Percentiles rank a stretch among this genome's conserved stretches.
phyloP scores from a whole-genome alignment of 2,888 invertebrate species.

The Homarus gammarus region DNA sequence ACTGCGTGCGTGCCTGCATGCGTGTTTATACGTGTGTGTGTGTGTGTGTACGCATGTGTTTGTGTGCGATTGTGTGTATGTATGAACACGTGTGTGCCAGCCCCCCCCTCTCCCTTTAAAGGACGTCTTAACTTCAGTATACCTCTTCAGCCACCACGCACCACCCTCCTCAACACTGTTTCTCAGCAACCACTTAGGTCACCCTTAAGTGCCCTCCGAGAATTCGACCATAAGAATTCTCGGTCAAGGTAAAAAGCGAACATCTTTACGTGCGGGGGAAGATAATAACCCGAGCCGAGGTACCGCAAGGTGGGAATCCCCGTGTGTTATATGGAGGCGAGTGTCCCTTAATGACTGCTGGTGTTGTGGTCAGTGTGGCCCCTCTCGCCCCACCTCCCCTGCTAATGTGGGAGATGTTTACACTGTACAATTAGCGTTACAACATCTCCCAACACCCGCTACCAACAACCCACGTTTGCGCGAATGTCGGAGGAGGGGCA shows the following conservation, averaged over 20 bases:
- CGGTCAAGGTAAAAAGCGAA: slow-evolving; percentile 40
- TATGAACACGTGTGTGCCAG: no score
- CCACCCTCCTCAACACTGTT: background rate
- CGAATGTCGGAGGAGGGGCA: background rate
- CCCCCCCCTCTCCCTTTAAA: background rate
- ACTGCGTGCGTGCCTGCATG: no score
- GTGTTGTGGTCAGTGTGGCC: background rate
- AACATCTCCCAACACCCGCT: slow-evolving; percentile 6
- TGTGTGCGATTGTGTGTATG: background rate
- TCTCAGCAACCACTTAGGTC: slow-evolving; percentile 21
- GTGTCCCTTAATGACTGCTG: background rate
- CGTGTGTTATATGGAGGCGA: background rate
- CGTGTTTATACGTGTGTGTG: no score
- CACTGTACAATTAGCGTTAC: slow-evolving; percentile 46
- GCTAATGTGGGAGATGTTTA: slow-evolving; percentile 28
- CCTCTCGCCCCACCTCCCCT: background rate
- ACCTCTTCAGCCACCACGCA: background rate
- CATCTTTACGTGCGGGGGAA: background rate
- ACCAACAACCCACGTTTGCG: slow-evolving; percentile 9
- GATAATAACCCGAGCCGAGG: background rate
- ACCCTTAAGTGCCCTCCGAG: slow-evolving; percentile 17
- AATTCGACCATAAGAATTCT: slow-evolving; percentile 42
- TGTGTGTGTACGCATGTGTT: no score
- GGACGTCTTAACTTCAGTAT: background rate
- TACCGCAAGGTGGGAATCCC: slow-evolving; percentile 21